Base-by-base conservation (phyloP, 2,888 invertebrate genomes). In the Euplexia lucipara region DNA sequence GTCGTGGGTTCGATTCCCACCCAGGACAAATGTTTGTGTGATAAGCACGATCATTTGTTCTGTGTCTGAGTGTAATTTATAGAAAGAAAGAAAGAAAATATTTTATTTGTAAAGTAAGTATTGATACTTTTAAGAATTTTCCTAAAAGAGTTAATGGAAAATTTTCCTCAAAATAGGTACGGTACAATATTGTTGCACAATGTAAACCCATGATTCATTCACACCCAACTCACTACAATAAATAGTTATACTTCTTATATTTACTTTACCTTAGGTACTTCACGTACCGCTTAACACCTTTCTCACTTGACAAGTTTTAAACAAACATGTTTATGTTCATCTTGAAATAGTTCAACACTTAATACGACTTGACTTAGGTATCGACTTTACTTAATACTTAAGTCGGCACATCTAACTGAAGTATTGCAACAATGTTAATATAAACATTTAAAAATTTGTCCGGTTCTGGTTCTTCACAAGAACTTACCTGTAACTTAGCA, bases 341-440 rank as follows among this genome's bases (percentile, higher is more conserved):
- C 10, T 45, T 37, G 48, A 76, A 63, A 63, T 76, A 60, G 58
- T 53, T 37, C 41, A 41, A 47, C 52, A 60, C 54, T 51, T 66
- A 47, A 56, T 72, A 54, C 58, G 18, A 10, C 58, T 77, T 67
- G 57, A 77, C 60, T 66, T 77, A 3, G 26, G 26, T 26, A 77
- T 58, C 57, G 60, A 58, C 58, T 77, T 59, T 48, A 54, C 72
- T 74, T 56, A 48, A 75, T 75, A 60, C 52, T 60, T 10, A 64
- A 18, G 45, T 66, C 35, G 22, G 71, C 44, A 56, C 56, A 37
- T 70, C 57, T 70, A 52, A 63, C 56, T 56, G 42, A 47, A 70
- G 41, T 70, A 62, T 69, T 57, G 51, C 26, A 30, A 26, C 26
- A 45, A 30, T n/a, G n/a, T n/a, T n/a, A n/a, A n/a, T n/a, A n/a